Evolutionary conservation across 2,888 invertebrate species (phyloP), one percentile per base, ranked within the genome.

Genomic region (Baronia brevicornis): DNA sequence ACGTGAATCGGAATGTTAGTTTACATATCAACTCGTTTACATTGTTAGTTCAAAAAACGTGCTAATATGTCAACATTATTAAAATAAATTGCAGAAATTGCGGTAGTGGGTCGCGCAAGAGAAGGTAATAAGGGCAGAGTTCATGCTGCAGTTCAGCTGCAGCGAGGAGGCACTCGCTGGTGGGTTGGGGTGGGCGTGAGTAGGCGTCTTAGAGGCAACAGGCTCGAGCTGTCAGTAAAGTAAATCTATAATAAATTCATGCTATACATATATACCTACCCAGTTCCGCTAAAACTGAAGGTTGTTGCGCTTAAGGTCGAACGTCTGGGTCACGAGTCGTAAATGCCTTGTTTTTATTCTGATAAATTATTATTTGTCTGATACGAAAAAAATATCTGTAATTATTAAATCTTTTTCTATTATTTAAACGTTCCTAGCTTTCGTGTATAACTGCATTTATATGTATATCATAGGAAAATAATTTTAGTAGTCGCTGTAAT

Each of bases 241-340:
- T 48, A 51, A 47, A 28, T 36, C 39, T 40, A 44, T 37, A 44
- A n/a, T 46, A 46, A 49, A 32, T 39, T 48, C 50, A 47, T 27
- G 35, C 39, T 40, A 44, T 37, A 44, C 39, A 44, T 56, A 54
- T 54, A 56, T 53, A 51, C 57, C 46, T 43, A 38, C 38, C 51
- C 46, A 60, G 60, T 69, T 70, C 71, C 65, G 66, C 66, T 65
- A 61, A 66, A 60, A 57, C 59, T 60, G 69, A 78, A 79, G 77
- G 75, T 70, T 73, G 68, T 56, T 62, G 58, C 62, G 64, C 59
- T 63, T 69, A 69, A 74, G 71, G 74, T 72, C 71, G 67, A 37
- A 39, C 26, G 51, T 52, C 51, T 51, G 48, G 46, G 46, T 49
- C 52, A 43, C 29, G 35, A 34, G 21, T 37, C 63, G 57, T 41